Percentiles rank a stretch among this genome's conserved stretches.
Evolutionary conservation across 2,888 invertebrate species (phyloP).

Genomic region (Plagodis dolabraria): DNA sequence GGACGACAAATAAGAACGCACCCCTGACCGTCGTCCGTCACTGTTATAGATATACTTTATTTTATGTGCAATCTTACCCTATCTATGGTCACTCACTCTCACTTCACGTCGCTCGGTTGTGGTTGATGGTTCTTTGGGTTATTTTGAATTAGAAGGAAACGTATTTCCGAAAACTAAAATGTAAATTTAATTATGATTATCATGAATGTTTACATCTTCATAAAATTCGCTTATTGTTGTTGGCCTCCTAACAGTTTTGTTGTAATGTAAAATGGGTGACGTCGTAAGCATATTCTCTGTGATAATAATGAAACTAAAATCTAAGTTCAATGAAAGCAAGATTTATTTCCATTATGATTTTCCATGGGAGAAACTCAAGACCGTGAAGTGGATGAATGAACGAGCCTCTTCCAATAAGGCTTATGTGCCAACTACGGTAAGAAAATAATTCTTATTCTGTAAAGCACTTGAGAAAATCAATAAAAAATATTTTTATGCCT

Average conservation of each 20-base stretch:
- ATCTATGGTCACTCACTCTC: too few species aligned
- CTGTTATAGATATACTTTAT: too few species aligned
- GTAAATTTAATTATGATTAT: conserved; percentile 64
- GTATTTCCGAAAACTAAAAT: conserved; percentile 55
- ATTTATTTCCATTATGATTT: conserved; percentile 76
- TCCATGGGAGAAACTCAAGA: conserved; percentile 74
- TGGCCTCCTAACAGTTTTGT: conserved; percentile 72
- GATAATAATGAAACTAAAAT: conserved; percentile 82
- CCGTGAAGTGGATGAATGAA: conserved; percentile 92
- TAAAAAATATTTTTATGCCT: too few species aligned
- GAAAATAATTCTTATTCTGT: conserved; percentile 21
- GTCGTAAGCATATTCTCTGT: conserved; percentile 81
- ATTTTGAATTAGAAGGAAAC: conserved; percentile 35
- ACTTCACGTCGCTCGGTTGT: too few species aligned
- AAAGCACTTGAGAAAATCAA: too few species aligned
- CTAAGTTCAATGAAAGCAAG: conserved; percentile 79
- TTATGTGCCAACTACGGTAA: conserved; percentile 91
- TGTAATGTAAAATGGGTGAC: conserved; percentile 73
- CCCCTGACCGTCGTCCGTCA: too few species aligned
- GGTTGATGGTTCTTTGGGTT: conserved; percentile 1
- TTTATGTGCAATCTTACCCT: too few species aligned
- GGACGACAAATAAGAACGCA: too few species aligned
- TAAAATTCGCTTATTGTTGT: conserved; percentile 56
- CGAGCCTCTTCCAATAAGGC: conserved; percentile 90
- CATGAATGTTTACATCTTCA: conserved; percentile 63